A percentile compares a stretch with the other conserved stretches of the same genome.
Conservation (phyloP, 2,888 invertebrate species). For the Drosophila merina region DNA sequence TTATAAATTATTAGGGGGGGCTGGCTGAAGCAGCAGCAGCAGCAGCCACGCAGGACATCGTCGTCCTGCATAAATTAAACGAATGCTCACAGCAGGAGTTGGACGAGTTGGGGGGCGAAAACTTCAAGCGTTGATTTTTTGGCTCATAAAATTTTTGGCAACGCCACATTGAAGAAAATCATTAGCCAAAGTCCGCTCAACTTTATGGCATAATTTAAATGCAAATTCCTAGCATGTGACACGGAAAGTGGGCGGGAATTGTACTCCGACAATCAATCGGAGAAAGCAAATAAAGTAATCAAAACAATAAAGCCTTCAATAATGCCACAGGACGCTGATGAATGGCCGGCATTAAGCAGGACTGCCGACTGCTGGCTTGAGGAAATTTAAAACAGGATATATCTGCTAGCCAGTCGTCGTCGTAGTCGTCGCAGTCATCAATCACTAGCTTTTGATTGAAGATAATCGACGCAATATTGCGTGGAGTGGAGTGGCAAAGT, state of each 20-base stretch:
- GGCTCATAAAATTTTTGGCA: conserved; percentile 59
- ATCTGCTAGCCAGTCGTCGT: conserved; percentile 19
- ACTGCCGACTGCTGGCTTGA: not conserved
- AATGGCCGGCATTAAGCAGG: conserved; percentile 21
- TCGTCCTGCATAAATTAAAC: conserved; percentile 69
- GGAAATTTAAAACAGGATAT: conserved; percentile 21
- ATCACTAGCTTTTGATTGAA: conserved; percentile 70
- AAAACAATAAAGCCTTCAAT: conserved; percentile 41
- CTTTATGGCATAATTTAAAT: conserved; percentile 61
- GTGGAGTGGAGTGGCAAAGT: conserved; percentile 34
- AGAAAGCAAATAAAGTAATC: conserved; percentile 21
- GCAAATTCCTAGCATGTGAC: conserved; percentile 48
- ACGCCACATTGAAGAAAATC: conserved; percentile 70
- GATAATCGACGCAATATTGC: conserved; percentile 76
- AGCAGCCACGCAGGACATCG: conserved; percentile 28
- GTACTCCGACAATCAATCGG: conserved; percentile 19
- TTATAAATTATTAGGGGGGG: conserved; percentile 67
- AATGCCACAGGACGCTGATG: conserved; percentile 32
- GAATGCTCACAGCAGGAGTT: conserved; percentile 29
- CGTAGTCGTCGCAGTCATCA: conserved; percentile 62
- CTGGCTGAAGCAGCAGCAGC: conserved; percentile 14
- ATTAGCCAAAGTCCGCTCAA: conserved; percentile 44
- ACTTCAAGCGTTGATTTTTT: conserved; percentile 9
- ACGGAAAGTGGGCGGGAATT: conserved; percentile 3
- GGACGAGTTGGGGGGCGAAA: not conserved